Conservation (phyloP, 2,797 vertebrate species). For the Malurus splendens region DNA sequence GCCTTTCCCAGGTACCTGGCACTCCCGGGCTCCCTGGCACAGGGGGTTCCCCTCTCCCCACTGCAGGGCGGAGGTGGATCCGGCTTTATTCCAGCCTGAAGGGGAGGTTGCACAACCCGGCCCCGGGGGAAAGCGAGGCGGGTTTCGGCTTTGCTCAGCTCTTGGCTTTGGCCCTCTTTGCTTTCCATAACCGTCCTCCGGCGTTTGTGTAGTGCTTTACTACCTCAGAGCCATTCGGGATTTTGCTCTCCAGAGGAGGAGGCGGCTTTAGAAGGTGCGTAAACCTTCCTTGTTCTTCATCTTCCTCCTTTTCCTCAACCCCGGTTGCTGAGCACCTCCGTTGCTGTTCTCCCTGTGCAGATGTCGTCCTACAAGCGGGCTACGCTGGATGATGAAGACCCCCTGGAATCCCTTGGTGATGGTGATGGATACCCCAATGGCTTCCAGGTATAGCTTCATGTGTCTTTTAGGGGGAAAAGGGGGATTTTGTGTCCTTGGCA, state of each 20-base stretch:
- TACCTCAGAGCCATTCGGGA: neutral
- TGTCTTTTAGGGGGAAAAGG: neutral
- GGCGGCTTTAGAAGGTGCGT: neutral
- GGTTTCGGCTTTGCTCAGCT: slow-evolving; percentile 22
- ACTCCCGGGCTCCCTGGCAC: neutral
- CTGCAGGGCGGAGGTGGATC: neutral
- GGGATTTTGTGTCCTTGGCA: neutral
- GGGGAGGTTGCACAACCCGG: slow-evolving; percentile 27
- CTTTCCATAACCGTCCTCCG: slow-evolving; percentile 21
- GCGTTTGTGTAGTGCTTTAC: neutral
- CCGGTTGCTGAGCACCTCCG: slow-evolving; percentile 72
- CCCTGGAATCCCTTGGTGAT: slow-evolving; percentile 84
- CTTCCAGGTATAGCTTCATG: slow-evolving; percentile 76
- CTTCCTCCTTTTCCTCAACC: neutral
- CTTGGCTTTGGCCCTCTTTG: neutral
- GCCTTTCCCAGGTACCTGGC: neutral
- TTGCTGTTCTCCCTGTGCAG: slow-evolving; percentile 80
- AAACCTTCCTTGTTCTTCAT: neutral
- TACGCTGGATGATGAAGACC: slow-evolving; percentile 91
- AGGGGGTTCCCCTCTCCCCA: neutral
- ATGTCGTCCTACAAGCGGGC: slow-evolving; percentile 94
- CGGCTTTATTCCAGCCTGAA: neutral
- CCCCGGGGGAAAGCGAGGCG: neutral
- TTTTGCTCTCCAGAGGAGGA: neutral
- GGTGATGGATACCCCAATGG: slow-evolving; percentile 80